Conservation (phyloP, 2,797 vertebrate genomes). For the Pelodytes ibericus region DNA sequence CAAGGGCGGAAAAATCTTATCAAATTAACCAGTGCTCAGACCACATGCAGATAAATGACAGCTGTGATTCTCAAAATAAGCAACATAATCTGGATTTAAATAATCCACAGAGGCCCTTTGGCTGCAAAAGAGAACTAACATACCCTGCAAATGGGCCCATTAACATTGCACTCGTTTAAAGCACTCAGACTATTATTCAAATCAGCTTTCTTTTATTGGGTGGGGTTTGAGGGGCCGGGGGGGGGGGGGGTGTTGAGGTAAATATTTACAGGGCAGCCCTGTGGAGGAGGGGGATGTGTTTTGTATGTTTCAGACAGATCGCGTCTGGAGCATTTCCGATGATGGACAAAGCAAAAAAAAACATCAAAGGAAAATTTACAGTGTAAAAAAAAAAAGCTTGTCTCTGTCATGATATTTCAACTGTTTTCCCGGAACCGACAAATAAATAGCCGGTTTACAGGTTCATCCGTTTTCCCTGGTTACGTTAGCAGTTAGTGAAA, state of each 20-base stretch:
- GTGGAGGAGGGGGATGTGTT: conserved; percentile 17
- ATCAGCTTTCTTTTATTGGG: conserved; percentile 45
- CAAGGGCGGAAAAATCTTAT: conserved; percentile 50
- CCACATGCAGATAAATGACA: conserved; percentile 65
- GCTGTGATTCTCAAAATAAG: conserved; percentile 73
- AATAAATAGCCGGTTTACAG: conserved; percentile 5
- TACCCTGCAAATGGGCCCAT: conserved; percentile 67
- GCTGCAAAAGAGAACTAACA: conserved; percentile 65
- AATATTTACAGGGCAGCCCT: conserved; percentile 25
- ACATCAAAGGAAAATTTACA: neutral
- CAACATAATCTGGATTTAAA: conserved; percentile 73
- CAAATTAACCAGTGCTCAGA: conserved; percentile 63
- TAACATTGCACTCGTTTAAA: conserved; percentile 67
- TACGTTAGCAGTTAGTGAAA: neutral
- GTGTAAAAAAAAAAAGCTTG: no score
- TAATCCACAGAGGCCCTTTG: conserved; percentile 65
- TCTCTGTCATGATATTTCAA: conserved; percentile 30
- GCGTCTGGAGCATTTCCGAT: conserved; percentile 22
- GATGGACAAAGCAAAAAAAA: conserved; percentile 16
- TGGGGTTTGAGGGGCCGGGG: no score
- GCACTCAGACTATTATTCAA: conserved; percentile 53
- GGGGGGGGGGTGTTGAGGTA: conserved; percentile 22
- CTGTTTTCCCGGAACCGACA: neutral
- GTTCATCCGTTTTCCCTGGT: neutral
- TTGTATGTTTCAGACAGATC: conserved; percentile 9